A percentile compares a stretch with the other conserved stretches of the same genome.
Conservation (phyloP, 2,113 vertebrate species). For the Beaufortia kweichowensis region DNA sequence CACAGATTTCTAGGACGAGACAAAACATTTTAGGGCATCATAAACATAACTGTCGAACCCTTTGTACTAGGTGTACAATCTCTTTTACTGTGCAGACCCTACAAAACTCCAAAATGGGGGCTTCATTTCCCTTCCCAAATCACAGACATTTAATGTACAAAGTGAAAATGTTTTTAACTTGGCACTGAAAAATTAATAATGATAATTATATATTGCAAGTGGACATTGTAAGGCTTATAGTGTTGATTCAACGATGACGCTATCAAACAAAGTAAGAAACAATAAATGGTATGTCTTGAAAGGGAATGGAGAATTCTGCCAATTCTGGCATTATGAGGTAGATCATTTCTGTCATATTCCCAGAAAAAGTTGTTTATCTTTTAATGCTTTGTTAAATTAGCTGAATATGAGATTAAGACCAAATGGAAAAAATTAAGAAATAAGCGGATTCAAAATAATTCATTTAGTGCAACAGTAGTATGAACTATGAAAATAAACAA, state of each 20-base stretch:
- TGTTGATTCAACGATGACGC: constrained; percentile 3
- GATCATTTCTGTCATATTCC: constrained; percentile 60
- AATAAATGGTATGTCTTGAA: constrained; percentile 4
- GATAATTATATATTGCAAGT: not conserved
- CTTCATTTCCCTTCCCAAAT: constrained; percentile 9
- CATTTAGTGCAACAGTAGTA: constrained; percentile 18
- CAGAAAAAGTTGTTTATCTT: not conserved
- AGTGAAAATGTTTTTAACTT: constrained; percentile 18
- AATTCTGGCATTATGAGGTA: constrained; percentile 70
- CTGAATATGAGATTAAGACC: constrained; percentile 5
- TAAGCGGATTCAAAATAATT: not conserved
- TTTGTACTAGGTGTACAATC: not conserved
- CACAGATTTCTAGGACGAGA: constrained; percentile 11
- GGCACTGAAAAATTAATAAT: constrained; percentile 14
- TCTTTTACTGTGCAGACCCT: not conserved
- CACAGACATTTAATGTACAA: not conserved
- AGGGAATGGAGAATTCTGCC: constrained; percentile 49
- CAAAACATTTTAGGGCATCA: not conserved
- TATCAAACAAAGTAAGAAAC: not conserved
- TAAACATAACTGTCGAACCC: not conserved
- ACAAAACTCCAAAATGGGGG: constrained; percentile 39
- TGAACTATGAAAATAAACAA: constrained; percentile 7
- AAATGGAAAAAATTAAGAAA: not conserved
- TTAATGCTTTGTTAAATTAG: constrained; percentile 14
- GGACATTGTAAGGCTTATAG: constrained; percentile 38